Evolutionary conservation across 2,113 vertebrate genomes (phyloP), one percentile per base, ranked within the genome.

Genomic region (Boulengerochromis microlepis): DNA sequence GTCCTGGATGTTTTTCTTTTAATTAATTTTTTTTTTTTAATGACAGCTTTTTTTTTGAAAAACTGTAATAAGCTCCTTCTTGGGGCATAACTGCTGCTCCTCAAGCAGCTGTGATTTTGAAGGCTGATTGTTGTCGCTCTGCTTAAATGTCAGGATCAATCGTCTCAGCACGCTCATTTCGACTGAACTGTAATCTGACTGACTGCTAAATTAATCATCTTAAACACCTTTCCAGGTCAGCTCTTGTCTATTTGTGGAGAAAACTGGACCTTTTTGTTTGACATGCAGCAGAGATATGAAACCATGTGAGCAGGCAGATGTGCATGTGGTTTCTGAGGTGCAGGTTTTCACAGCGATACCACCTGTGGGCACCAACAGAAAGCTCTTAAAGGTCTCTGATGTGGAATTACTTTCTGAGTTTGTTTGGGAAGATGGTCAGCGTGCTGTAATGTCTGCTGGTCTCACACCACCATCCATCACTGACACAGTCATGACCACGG

Each of bases 341-440:
- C 16, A 76, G 57, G 54, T 54, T 81, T 74, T 3, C 15, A 61
- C 69, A 53, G 6, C 4, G 6, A 52, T 82, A 6, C 61, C 50
- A 22, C 66, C 87, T 59, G 38, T 6, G 7, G 19, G 52, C 54
- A 12, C 45, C 45, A 81, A n/a, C 83, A 47, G 7, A 84, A 81
- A 85, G 40, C 54, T 76, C 52, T 86, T 61, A n/a, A 29, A 24
- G n/a, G 50, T 12, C 56, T 81, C 29, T 61, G 88, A 82, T 82
- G 85, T 86, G 87, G 89, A 61, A 19, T 13, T 13, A 90, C 18
- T 57, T 87, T 69, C 22, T 52, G 5, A 40, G 83, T 85, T 84
- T 74, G 33, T 85, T 76, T 91, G 81, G 87, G 86, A 87, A 35
- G 76, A 42, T 29, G 10, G 84, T 86, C 88, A 85, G 85, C 3